Evolutionary conservation across 2,113 vertebrate genomes (phyloP), one percentile per base, ranked within the genome.

Genomic region (Sakesphorus luctuosus): DNA sequence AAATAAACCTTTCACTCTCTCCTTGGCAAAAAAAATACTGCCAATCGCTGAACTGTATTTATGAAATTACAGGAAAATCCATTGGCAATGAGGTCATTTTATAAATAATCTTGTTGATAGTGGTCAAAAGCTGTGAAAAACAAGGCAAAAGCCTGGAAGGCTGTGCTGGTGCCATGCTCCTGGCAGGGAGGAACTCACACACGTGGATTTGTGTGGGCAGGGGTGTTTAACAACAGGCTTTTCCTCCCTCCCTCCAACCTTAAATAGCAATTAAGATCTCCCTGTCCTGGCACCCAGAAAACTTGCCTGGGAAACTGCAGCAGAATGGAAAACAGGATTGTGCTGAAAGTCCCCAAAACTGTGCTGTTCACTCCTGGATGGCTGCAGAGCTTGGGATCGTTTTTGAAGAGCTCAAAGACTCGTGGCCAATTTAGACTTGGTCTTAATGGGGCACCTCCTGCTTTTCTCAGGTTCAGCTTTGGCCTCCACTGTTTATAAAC

Each of bases 101-200:
- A 35, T 44, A 79, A 96, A 94, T 81, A 56, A 83, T 35, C 31
- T 43, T 86, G 40, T 81, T 65, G 49, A 76, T 49, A 76, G 55
- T 33, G 33, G 56, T 73, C 61, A 74, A 77, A 88, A 71, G 13
- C 29, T 40, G 21, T 4, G 2, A 79, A 85, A 94, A 91, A 65
- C 49, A 18, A 11, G 38, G 88, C 80, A 90, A 92, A 92, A 38
- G 38, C 83, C 81, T 92, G 84, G 82, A 95, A 92, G 88, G 75
- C 40, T 63, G 82, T 21, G 68, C 61, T 25, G 59, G 68, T 93
- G 76, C 81, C 78, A 73, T 5, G 72, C 23, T 73, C 47, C 7
- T 49, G 46, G 78, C 3, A n/a, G 38, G 65, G 18, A 25, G 31
- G 25, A 81, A 36, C 29, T 90, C 73, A 43, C 87, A 81, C 66